Conservation (phyloP, 2,113 vertebrate species). For the Epinephelus moara region DNA sequence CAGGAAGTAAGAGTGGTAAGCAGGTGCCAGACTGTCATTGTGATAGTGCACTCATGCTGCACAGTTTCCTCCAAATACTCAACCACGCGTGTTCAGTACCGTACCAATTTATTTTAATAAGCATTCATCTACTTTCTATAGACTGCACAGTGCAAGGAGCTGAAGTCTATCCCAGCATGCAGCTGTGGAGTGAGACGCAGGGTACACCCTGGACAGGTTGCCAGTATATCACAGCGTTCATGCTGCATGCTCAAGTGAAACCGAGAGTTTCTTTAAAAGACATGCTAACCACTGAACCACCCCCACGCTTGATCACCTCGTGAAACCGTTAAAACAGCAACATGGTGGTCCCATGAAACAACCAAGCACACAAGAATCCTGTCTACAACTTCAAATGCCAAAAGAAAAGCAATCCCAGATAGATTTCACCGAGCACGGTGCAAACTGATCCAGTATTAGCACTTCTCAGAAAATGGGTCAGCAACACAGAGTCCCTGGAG, state of each 20-base stretch:
- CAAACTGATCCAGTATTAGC: not conserved
- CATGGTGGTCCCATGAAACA: not conserved
- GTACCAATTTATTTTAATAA: not conserved
- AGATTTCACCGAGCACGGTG: not conserved
- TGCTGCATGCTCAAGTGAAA: not conserved
- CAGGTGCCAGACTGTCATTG: too few relatives aligned
- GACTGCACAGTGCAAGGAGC: not conserved
- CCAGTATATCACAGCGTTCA: not conserved
- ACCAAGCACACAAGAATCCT: not conserved
- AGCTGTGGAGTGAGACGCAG: not conserved
- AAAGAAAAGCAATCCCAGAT: not conserved
- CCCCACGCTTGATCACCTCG: not conserved
- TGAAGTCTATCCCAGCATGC: not conserved
- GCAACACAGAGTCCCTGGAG: not conserved
- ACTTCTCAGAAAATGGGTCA: slow-evolving; percentile 36
- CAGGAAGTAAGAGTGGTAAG: not conserved
- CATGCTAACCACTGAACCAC: not conserved
- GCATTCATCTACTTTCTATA: not conserved
- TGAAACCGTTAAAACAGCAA: not conserved
- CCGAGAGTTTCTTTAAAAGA: too few relatives aligned
- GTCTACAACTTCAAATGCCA: not conserved
- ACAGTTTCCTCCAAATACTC: not conserved
- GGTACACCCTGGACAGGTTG: not conserved
- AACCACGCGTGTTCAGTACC: not conserved
- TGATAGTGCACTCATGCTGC: not conserved